Base-by-base conservation (phyloP, 2,888 invertebrate species). In the Stenodema calcarata region DNA sequence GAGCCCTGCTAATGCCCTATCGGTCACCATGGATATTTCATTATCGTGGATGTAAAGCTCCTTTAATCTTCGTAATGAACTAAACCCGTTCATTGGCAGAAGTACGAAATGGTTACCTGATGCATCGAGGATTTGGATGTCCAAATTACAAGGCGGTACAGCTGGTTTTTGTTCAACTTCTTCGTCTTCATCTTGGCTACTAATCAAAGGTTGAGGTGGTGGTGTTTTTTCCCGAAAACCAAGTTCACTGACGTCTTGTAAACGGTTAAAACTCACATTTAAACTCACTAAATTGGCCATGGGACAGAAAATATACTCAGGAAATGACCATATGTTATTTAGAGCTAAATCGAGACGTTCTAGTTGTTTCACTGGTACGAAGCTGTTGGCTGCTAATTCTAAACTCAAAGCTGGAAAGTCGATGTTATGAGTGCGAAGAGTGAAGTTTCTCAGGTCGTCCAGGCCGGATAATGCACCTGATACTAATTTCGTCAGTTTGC, bases 251-350 rank as follows among this genome's bases (percentile, higher is more conserved):
- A 97, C 95, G 91, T 97, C 97, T 92, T 97, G 97, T 88, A 98
- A 92, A 89, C 96, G 94, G 91, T 98, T 98, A 90, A 95, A 94
- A 88, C 97, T 97, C 89, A 97, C 94, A 91, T 98, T 98, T 89
- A 98, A 92, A 88, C 94, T 93, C 88, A 95, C 94, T 90, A 97
- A 92, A 90, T 95, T 96, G 54, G 94, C 95, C 89, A 97, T 91
- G 3, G 96, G 94, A 90, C 97, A 97, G 92, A 97, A 97, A 88
- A 96, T 93, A 90, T 95, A 95, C 90, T 96, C 96, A 30, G 97
- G 96, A 91, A 97, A 94, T 85, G 96, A 95, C 96, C 96, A 96
- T 90, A 97, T 96, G 91, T 97, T 97, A 91, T 97, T 97, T 90
- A 94, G 95, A 90, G 96, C 96, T 89, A 97, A 92, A 91, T 97